Conservation (phyloP, 2,888 invertebrate species). For the Spilosoma lubricipeda region DNA sequence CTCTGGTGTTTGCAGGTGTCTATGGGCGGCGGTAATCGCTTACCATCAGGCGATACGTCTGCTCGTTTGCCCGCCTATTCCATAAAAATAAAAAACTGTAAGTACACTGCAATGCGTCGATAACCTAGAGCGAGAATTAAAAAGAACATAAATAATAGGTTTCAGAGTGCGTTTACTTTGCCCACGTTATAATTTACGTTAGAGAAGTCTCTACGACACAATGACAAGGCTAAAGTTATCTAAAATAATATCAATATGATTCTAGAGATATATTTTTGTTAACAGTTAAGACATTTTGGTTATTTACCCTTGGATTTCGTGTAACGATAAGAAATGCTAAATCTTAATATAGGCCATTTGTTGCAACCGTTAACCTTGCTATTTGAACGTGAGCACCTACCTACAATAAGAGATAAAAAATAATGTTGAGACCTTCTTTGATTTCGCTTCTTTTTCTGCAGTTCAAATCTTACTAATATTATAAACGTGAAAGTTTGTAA, state of each 20-base stretch:
- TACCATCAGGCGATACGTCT: too few species aligned
- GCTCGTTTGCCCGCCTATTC: too few species aligned
- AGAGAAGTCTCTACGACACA: neutral
- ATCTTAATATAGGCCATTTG: slow-evolving; percentile 53
- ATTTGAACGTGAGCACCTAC: slow-evolving; percentile 38
- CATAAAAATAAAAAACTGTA: too few species aligned
- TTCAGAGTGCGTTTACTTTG: neutral
- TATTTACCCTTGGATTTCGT: slow-evolving; percentile 64
- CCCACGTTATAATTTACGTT: neutral
- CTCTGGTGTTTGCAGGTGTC: too few species aligned
- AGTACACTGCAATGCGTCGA: neutral
- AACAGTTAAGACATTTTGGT: slow-evolving; percentile 7
- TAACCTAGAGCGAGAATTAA: neutral
- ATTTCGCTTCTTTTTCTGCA: neutral
- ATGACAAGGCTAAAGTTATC: neutral
- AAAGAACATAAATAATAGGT: neutral
- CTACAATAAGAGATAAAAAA: slow-evolving; percentile 24
- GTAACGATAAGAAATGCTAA: slow-evolving; percentile 63
- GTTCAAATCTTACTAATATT: too few species aligned
- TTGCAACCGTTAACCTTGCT: slow-evolving; percentile 61
- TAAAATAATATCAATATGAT: neutral
- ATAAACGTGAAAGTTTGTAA: too few species aligned
- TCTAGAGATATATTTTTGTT: neutral
- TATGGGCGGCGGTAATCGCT: too few species aligned
- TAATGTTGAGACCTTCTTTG: neutral